Evolutionary conservation across 2,113 vertebrate genomes (phyloP).

Genomic region (Gymnobelideus leadbeateri): DNA sequence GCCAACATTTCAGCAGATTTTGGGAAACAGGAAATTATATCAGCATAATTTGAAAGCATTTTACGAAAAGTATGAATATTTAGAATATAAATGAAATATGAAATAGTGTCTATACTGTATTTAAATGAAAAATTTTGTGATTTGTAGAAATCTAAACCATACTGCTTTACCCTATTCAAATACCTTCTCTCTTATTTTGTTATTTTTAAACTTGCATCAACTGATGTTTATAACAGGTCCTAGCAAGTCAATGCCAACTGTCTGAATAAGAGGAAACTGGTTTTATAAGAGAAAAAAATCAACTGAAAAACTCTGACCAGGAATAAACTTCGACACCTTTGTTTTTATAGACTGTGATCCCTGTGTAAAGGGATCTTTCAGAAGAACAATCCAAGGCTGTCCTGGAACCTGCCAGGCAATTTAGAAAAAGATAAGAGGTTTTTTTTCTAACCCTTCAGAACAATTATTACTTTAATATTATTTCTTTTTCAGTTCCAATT

Average conservation of each 20-base stretch:
- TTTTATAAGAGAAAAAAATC: neutral
- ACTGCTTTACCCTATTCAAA: neutral
- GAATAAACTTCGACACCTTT: neutral
- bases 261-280: neutral
- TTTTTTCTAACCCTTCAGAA: neutral
- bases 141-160: neutral
- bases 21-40: neutral
- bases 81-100: neutral
- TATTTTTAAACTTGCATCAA: neutral
- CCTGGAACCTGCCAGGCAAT: neutral
- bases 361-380: neutral
- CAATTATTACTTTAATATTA: neutral
- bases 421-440: neutral
- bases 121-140: neutral
- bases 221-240: neutral
- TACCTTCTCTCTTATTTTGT: neutral
- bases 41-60: neutral
- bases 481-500: neutral
- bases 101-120: neutral
- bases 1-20: neutral
- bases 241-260: neutral
- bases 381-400: neutral
- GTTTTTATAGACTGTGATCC: neutral
- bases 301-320: neutral
- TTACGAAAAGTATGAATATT: neutral